Conservation (phyloP, 2,888 invertebrate genomes). For the Patella depressa region DNA sequence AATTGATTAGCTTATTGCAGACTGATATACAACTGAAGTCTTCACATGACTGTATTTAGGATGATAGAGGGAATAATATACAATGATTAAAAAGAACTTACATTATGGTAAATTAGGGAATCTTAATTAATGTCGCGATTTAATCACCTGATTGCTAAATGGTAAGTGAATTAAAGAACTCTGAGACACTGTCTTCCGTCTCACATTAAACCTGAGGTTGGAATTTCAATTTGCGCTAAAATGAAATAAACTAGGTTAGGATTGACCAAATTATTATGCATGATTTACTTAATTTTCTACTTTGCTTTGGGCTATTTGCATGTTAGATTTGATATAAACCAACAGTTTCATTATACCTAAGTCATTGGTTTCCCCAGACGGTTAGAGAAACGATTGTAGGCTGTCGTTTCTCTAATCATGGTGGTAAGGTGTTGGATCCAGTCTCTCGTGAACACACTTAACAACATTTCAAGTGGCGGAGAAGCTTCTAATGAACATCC, state of each 20-base stretch:
- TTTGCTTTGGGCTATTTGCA: conserved; percentile 9
- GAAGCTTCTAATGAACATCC: neutral
- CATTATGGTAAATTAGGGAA: neutral
- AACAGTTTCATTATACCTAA: conserved; percentile 5
- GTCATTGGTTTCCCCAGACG: neutral
- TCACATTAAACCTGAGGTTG: neutral
- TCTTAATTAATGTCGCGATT: conserved; percentile 5
- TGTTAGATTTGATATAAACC: conserved; percentile 10
- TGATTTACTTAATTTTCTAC: conserved; percentile 13
- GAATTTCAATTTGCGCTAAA: conserved; percentile 9
- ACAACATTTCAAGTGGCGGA: conserved; percentile 8
- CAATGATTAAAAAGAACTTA: conserved; percentile 4
- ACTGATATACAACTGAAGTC: conserved; percentile 1
- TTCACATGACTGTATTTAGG: conserved; percentile 3
- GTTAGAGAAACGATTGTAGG: neutral
- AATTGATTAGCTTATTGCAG: conserved; percentile 23
- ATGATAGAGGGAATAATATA: neutral
- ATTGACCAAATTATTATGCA: conserved; percentile 10
- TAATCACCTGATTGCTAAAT: conserved; percentile 3
- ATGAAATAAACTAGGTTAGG: conserved; percentile 8
- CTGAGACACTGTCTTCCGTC: neutral
- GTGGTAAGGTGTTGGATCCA: neutral
- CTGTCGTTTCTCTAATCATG: neutral
- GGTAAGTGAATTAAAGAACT: conserved; percentile 1
- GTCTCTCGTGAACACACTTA: neutral